These are phyloP conservation scores for Tangara arthus DNA, from an alignment of 2,797 vertebrate species.

Conservation along the genomic window DNA sequence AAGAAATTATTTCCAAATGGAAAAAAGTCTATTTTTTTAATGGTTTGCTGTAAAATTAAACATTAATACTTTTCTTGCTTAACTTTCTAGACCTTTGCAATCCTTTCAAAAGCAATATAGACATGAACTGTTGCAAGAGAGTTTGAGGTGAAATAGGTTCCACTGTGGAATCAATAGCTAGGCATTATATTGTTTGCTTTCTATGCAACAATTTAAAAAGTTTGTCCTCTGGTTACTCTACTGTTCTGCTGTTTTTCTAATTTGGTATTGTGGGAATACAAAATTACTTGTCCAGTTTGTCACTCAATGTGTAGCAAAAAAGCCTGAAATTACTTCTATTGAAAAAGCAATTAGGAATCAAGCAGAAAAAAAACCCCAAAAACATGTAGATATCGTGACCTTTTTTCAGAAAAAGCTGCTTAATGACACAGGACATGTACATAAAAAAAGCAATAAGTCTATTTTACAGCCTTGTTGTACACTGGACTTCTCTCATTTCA, in stretches of 20 bases:
- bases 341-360: constrained; percentile 46
- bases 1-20: not conserved
- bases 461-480: constrained; percentile 49
- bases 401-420: constrained; percentile 32
- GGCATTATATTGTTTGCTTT: not conserved
- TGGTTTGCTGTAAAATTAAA: not conserved
- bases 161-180: not conserved
- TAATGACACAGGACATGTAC: constrained; percentile 17
- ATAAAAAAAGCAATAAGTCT: constrained; percentile 54
- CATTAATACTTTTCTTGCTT: not conserved
- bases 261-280: constrained; percentile 41
- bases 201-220: not conserved
- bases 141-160: not conserved
- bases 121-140: not conserved
- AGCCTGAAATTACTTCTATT: constrained; percentile 21
- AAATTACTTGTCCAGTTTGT: constrained; percentile 41
- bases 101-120: not conserved
- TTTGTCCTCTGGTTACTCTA: not conserved
- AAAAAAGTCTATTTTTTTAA: not conserved
- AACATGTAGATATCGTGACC: not conserved
- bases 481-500: constrained; percentile 1
- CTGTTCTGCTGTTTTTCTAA: constrained; percentile 26
- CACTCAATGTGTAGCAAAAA: constrained; percentile 38
- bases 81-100: not conserved
- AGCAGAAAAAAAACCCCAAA: constrained; percentile 11